These are phyloP conservation scores for Parauchenoglanis ngamensis DNA, from an alignment of 2,797 vertebrate species.

Conservation along the genomic window DNA sequence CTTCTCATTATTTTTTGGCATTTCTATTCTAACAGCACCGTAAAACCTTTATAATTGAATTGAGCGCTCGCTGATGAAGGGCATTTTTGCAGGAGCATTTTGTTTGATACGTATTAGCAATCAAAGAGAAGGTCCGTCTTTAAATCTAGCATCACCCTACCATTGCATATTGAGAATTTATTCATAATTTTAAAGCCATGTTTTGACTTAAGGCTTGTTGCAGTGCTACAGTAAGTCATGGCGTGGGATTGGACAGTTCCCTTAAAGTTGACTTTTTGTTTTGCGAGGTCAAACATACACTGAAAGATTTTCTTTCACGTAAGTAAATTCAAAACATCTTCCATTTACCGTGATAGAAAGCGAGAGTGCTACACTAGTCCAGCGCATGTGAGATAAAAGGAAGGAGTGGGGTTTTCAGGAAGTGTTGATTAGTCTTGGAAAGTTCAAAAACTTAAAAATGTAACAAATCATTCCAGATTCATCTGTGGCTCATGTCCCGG, in stretches of 20 bases:
- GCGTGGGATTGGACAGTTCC: not conserved
- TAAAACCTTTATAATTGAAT: constrained; percentile 54
- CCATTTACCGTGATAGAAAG: not conserved
- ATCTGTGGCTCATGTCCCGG: not conserved
- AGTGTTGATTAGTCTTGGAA: not conserved
- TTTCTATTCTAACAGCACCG: constrained; percentile 55
- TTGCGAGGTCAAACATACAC: not conserved
- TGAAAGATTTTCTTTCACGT: not conserved
- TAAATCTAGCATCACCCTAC: not conserved
- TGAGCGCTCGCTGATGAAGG: constrained; percentile 33
- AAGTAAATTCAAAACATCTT: not conserved
- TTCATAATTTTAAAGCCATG: no score
- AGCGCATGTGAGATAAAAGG: not conserved
- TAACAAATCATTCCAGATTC: not conserved
- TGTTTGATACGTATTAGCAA: constrained; percentile 30
- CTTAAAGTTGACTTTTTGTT: not conserved
- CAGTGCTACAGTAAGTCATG: not conserved
- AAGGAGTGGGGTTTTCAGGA: not conserved
- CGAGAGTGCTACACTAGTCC: no score
- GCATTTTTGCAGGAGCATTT: constrained; percentile 14
- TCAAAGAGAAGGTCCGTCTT: not conserved
- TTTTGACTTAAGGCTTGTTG: not conserved
- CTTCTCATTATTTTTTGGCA: constrained; percentile 50
- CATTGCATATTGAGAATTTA: not conserved
- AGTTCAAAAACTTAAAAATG: not conserved